Conservation (phyloP, 2,113 vertebrate species). For the Elephantulus edwardii region DNA sequence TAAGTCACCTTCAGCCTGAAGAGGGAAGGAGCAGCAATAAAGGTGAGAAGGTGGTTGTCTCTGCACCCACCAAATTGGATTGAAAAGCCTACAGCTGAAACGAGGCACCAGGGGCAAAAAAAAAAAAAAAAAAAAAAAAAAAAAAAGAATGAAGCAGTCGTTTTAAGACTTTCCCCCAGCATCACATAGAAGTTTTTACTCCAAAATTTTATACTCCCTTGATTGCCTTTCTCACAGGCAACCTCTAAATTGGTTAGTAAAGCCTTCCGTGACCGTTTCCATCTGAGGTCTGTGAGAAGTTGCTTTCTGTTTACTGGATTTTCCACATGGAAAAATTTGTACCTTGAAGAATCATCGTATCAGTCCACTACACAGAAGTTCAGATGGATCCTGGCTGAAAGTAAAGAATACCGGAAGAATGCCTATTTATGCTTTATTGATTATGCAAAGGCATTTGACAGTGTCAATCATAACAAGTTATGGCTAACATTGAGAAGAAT, state of each 20-base stretch:
- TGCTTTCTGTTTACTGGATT: constrained; percentile 31
- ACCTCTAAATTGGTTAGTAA: not conserved
- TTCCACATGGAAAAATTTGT: not conserved
- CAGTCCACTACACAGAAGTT: not conserved
- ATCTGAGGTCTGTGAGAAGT: not conserved
- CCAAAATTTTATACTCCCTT: not conserved
- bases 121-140: too few species aligned
- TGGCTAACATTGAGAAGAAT: too few species aligned
- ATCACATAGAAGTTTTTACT: not conserved
- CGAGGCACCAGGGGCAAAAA: not conserved
- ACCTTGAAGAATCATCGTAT: not conserved
- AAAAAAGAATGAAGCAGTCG: not conserved
- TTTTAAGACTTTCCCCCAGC: not conserved
- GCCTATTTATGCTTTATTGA: too few species aligned
- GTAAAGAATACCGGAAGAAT: too few species aligned
- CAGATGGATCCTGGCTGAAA: too few species aligned
- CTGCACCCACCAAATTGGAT: not conserved
- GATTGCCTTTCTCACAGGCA: not conserved
- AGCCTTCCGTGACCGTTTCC: not conserved
- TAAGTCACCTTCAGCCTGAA: not conserved
- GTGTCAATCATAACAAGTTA: too few species aligned
- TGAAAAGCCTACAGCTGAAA: not conserved
- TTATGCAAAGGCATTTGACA: too few species aligned
- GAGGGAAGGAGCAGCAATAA: not conserved
- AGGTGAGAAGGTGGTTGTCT: not conserved